phyloP scores from a whole-genome alignment of 2,113 vertebrate genomes.

The Cynopterus brachyotis region DNA sequence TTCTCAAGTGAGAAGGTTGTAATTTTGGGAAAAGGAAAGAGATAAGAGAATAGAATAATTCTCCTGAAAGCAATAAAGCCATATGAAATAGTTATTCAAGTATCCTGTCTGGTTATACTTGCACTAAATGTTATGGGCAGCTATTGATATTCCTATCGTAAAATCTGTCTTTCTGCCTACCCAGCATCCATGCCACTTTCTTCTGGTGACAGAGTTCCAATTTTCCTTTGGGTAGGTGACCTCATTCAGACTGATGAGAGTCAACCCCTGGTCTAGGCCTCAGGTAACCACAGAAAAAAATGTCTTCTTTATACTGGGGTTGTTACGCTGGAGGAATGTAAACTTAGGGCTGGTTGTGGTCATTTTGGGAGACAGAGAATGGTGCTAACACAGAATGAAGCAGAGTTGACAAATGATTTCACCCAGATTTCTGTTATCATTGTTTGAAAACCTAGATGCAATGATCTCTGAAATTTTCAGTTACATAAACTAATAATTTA shows the following conservation, averaged over 20 bases:
- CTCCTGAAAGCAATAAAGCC: not conserved
- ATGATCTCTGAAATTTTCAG: not conserved
- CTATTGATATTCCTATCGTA: not conserved
- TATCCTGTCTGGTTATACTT: not conserved
- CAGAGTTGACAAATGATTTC: not conserved
- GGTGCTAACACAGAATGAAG: not conserved
- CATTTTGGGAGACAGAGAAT: not conserved
- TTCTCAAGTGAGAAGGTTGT: not conserved
- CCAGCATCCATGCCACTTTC: not conserved
- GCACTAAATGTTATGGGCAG: not conserved
- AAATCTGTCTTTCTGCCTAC: not conserved
- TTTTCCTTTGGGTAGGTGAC: not conserved
- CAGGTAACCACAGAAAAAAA: not conserved
- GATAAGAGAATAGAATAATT: not conserved
- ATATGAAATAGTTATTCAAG: not conserved
- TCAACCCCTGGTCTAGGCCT: not conserved
- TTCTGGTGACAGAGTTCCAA: not conserved
- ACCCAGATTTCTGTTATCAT: not conserved
- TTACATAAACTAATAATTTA: not conserved
- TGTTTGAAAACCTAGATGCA: not conserved
- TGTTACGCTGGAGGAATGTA: too few species aligned
- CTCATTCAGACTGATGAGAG: not conserved
- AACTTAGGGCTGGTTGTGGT: not conserved
- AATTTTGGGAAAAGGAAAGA: not conserved
- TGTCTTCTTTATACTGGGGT: not conserved